Percentiles rank a stretch among this genome's conserved stretches.
Evolutionary conservation across 2,113 vertebrate species (phyloP).

Genomic region (Tretioscincus oriximinensis): DNA sequence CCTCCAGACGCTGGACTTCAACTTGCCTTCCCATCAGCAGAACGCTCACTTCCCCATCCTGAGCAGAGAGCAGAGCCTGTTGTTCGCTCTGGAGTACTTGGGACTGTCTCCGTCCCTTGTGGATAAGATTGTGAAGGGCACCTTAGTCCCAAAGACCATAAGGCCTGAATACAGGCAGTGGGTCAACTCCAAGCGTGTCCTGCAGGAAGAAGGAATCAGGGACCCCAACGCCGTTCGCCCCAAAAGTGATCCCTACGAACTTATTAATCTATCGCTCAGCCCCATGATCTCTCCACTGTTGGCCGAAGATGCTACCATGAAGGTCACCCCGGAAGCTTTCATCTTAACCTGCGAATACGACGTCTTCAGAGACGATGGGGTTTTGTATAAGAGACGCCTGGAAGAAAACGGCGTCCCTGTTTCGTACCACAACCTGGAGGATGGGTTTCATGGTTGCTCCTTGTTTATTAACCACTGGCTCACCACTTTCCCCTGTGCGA

Average conservation of each 20-base stretch:
- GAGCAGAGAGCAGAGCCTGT: slow-evolving; percentile 50
- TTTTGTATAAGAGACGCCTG: slow-evolving; percentile 72
- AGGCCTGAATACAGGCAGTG: slow-evolving; percentile 63
- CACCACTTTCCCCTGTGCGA: no score
- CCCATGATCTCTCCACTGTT: slow-evolving; percentile 35
- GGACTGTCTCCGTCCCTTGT: slow-evolving; percentile 40
- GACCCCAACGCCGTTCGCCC: slow-evolving; percentile 41
- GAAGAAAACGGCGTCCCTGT: slow-evolving; percentile 67
- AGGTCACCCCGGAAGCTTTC: slow-evolving; percentile 58
- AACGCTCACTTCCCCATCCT: slow-evolving; percentile 67
- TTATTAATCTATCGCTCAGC: background rate
- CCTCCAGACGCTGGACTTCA: slow-evolving; percentile 65
- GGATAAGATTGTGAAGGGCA: slow-evolving; percentile 50
- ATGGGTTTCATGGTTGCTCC: slow-evolving; percentile 59
- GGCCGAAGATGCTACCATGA: slow-evolving; percentile 41
- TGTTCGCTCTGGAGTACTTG: slow-evolving; percentile 69
- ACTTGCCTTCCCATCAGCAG: slow-evolving; percentile 6
- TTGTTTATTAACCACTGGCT: no score
- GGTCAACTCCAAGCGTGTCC: slow-evolving; percentile 49
- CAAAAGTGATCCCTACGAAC: slow-evolving; percentile 56
- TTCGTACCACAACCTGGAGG: slow-evolving; percentile 66
- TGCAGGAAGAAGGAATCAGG: slow-evolving; percentile 58
- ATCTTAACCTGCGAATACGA: slow-evolving; percentile 63
- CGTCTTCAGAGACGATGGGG: slow-evolving; percentile 72
- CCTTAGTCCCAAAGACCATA: slow-evolving; percentile 65